Base-by-base conservation (phyloP, 1,140 invertebrate species). In the Heliconius himera region DNA sequence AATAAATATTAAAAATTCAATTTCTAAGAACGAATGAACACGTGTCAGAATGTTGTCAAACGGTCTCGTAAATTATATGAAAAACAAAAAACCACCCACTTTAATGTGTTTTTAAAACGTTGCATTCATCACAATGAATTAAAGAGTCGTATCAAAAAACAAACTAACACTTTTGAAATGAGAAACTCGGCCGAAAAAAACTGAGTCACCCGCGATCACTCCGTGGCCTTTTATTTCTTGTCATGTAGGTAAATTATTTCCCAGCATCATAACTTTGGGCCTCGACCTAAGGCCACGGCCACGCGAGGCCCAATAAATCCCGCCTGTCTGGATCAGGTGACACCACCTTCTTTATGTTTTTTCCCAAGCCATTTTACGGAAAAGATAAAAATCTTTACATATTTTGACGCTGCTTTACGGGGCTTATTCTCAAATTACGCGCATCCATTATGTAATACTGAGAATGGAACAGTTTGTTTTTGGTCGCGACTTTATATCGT, bases 311-410 rank as follows among this genome's bases (percentile, higher is more conserved):
- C 83, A 79, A 92, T 95, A 93, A 95, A 94, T 94, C 93, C 82
- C 88, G 82, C 83, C 91, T 93, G 91, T 93, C 93, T 83, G 89
- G 90, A 93, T 94, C 94, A 94, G 94, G 94, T 95, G 94, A 95
- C 94, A 95, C 91, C 94, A 91, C 89, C 93, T 94, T 94, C 93
- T 95, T 95, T 95, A 95, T 95, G 94, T 95, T 95, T 95, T 95
- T 95, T 95, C 94, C 93, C 94, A 95, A 93, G 91, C 91, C 91
- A 90, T 95, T 95, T 95, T 94, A 94, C 92, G 90, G 94, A 88
- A 94, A 93, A 94, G 94, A 95, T 95, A 94, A 94, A 91, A 91
- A 95, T 95, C 94, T 95, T 91, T 92, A 95, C 94, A 95, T 94
- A 95, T 95, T 95, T 94, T 94, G 93, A 94, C 91, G 90, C 90